A percentile compares a stretch with the other conserved stretches of the same genome.
These are phyloP conservation scores for Harmothoe impar DNA, from an alignment of 2,888 invertebrate species.

Conservation along the genomic window DNA sequence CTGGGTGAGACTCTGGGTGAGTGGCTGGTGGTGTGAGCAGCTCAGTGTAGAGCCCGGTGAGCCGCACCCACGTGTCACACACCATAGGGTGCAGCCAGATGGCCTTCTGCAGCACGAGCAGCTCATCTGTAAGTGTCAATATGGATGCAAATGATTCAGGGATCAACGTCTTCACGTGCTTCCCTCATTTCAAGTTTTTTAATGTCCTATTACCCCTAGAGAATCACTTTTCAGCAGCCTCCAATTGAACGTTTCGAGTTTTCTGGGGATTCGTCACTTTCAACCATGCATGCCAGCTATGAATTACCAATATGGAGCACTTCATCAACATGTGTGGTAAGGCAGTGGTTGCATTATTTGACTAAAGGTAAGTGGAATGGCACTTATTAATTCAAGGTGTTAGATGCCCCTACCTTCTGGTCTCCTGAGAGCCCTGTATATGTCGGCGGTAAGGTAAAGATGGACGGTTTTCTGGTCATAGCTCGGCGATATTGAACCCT, in stretches of 20 bases:
- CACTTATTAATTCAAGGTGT: too few species aligned
- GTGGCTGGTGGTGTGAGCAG: background rate
- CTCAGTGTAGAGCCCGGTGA: background rate
- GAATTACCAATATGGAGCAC: too few species aligned
- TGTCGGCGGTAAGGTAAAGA: background rate
- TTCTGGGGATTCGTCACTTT: too few species aligned
- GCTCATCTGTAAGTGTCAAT: constrained; percentile 2
- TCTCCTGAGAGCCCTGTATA: background rate
- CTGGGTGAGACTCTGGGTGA: background rate
- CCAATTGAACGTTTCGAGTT: background rate
- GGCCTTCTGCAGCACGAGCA: background rate
- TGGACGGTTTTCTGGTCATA: constrained; percentile 27
- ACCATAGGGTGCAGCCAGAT: constrained; percentile 26
- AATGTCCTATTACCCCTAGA: background rate
- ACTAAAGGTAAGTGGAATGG: too few species aligned
- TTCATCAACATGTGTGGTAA: too few species aligned
- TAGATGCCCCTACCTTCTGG: too few species aligned
- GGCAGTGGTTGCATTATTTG: too few species aligned
- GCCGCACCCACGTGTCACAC: constrained; percentile 16
- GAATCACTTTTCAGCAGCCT: background rate
- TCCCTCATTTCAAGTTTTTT: background rate
- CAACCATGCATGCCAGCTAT: too few species aligned
- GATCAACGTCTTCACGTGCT: background rate
- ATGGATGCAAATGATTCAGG: background rate
- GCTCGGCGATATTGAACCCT: background rate